phyloP scores from a whole-genome alignment of 2,888 invertebrate species.

The Ashinkailepas kermadecensis region DNA sequence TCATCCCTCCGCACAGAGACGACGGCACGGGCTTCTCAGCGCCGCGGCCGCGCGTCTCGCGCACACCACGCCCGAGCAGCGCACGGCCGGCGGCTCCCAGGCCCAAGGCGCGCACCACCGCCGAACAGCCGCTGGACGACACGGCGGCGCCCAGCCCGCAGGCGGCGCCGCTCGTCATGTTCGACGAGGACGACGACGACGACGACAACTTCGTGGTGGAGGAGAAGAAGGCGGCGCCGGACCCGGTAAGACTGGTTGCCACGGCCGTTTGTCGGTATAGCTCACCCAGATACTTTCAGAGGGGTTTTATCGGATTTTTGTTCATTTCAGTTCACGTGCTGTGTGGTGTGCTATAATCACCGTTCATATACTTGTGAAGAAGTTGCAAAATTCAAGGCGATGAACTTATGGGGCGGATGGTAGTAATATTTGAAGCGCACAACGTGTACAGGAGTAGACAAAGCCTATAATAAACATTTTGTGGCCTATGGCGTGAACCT shows the following conservation, averaged over 20 bases:
- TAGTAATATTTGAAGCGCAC: too few species aligned
- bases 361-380: too few species aligned
- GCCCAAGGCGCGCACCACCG: background rate
- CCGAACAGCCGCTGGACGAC: conserved; percentile 9
- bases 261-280: background rate
- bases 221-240: conserved; percentile 42
- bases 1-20: background rate
- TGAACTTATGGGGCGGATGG: too few species aligned
- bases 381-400: too few species aligned
- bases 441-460: too few species aligned
- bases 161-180: conserved; percentile 33
- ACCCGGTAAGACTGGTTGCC: conserved; percentile 31
- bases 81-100: conserved; percentile 16
- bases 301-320: too few species aligned
- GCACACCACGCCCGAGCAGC: conserved; percentile 9
- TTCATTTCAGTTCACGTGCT: too few species aligned
- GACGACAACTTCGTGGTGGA: conserved; percentile 66
- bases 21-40: conserved; percentile 5
- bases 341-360: too few species aligned
- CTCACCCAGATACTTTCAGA: too few species aligned
- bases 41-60: conserved; percentile 20
- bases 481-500: too few species aligned
- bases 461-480: too few species aligned
- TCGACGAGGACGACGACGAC: conserved; percentile 51
- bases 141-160: conserved; percentile 44